Conservation (phyloP, 2,797 vertebrate genomes). For the Potorous gilbertii region DNA sequence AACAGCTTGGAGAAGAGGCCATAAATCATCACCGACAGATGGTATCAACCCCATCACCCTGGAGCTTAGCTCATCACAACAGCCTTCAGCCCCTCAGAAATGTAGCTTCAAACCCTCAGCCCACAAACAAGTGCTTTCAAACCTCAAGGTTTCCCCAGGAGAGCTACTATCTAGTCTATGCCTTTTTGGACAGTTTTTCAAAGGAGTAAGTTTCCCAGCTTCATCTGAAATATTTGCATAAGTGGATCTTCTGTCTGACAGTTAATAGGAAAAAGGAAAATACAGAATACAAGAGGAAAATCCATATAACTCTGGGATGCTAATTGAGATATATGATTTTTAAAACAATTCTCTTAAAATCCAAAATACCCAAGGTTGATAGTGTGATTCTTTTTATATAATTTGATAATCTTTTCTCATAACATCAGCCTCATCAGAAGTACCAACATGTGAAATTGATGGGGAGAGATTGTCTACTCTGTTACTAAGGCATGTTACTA, state of each 20-base stretch:
- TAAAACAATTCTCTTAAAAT: slow-evolving; percentile 22
- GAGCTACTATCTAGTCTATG: neutral
- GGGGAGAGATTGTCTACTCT: slow-evolving; percentile 3
- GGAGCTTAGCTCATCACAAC: neutral
- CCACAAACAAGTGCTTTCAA: neutral
- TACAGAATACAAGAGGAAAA: neutral
- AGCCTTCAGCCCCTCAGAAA: neutral
- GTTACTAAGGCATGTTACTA: slow-evolving; percentile 18
- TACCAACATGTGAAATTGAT: slow-evolving; percentile 13
- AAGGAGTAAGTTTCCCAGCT: neutral
- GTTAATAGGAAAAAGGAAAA: neutral
- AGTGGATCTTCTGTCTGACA: neutral
- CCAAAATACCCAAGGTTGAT: neutral
- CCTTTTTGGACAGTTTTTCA: neutral
- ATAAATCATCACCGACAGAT: neutral
- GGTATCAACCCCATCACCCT: neutral
- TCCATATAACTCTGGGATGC: neutral
- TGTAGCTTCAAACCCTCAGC: neutral
- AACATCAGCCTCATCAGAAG: neutral
- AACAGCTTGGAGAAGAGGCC: neutral
- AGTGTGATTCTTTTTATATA: neutral
- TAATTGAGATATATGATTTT: neutral
- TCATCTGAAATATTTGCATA: neutral
- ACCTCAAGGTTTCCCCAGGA: neutral
- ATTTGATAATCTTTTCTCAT: neutral